Evolutionary conservation across 1,140 invertebrate species (phyloP), one percentile per base, ranked within the genome.

Genomic region (silkworm (Bombyx mori)): DNA sequence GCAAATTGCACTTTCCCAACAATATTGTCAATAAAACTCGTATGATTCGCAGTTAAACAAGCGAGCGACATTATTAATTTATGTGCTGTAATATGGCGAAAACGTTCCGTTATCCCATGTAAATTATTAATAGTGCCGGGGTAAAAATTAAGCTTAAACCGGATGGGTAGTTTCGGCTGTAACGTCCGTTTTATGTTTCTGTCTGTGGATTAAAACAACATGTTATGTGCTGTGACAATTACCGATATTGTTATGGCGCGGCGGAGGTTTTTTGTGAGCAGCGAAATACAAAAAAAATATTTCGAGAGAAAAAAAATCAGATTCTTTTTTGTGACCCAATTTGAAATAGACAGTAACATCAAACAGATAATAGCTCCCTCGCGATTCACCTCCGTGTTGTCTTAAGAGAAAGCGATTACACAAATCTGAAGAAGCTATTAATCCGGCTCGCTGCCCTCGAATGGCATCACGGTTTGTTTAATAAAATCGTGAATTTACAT

Each of bases 1-100:
- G 75, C 83, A 85, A 86, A 86, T 86, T 86, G 83, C 83, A 76
- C 80, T 85, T 85, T 81, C 79, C 80, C 79, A 83, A 80, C 84
- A 82, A 85, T 78, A 87, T 87, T 87, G 84, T 87, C 84, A 87
- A 87, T 87, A 87, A 87, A 87, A 87, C 82, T 87, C 82, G 85
- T 85, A 82, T 82, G 82, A 85, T 84, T 87, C 84, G 81, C 84
- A 87, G 81, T 87, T 84, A 87, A 87, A 87, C 82, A 87, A 82
- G 81, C 82, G 79, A 77, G 74, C 79, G 76, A 85, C 80, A 87
- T 85, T 84, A 87, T 87, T 84, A 87, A 87, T 85, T 87, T 87
- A 87, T 87, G 84, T 79, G 75, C 75, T 85, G 82, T 87, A 87
- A 87, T 87, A 87, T 85, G 78, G 78, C 78, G 80, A 80, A 80